Evolutionary conservation across 2,888 invertebrate genomes (phyloP).

Genomic region (Drosophila yooni): DNA sequence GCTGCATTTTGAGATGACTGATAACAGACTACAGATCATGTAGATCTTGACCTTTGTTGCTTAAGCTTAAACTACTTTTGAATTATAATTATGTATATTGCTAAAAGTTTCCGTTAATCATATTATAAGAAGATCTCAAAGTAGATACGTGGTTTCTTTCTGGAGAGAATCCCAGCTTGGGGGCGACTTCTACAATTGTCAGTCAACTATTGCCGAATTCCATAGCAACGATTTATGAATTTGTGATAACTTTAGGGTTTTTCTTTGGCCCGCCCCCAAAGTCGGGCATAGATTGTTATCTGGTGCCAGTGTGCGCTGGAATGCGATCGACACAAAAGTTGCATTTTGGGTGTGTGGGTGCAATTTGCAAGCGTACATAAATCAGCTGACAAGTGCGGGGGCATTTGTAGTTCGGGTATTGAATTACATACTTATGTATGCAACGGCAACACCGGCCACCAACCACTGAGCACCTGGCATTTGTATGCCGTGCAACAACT

Average conservation of each 20-base stretch:
- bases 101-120: neutral
- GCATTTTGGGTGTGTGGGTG: conserved; percentile 70
- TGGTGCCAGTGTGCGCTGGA: conserved; percentile 63
- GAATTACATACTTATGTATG: conserved; percentile 69
- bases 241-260: conserved; percentile 7
- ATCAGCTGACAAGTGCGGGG: conserved; percentile 78
- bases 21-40: neutral
- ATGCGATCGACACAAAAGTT: conserved; percentile 67
- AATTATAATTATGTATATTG: neutral
- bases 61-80: neutral
- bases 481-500: conserved; percentile 8
- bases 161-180: neutral
- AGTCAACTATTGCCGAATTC: neutral
- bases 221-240: conserved; percentile 1
- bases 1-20: neutral
- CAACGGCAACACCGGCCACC: conserved; percentile 41
- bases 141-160: neutral
- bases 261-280: neutral
- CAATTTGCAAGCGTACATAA: conserved; percentile 76
- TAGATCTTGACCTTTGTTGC: too few species aligned
- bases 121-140: neutral
- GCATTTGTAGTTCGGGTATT: conserved; percentile 66
- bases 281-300: conserved; percentile 26
- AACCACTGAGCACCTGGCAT: conserved; percentile 37
- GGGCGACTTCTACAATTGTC: neutral